These are phyloP conservation scores for Plemyria rubiginata DNA, from an alignment of 2,888 invertebrate species.

Conservation along the genomic window DNA sequence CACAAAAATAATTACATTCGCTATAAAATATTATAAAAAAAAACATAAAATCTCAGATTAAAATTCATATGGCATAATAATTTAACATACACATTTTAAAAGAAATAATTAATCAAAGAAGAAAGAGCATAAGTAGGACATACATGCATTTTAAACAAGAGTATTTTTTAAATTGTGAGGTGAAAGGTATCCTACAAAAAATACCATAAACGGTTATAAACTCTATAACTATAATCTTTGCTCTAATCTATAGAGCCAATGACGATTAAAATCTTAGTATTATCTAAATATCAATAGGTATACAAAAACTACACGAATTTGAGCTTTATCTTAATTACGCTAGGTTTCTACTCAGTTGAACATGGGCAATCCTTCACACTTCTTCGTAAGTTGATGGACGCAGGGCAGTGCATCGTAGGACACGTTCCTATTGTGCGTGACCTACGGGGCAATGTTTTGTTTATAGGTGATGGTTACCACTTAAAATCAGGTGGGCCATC, in stretches of 20 bases:
- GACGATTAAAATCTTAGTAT: background rate
- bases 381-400: no score
- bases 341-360: no score
- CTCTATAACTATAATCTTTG: no score
- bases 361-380: no score
- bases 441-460: no score
- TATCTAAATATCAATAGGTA: background rate
- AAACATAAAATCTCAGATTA: constrained; percentile 58
- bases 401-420: no score
- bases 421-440: no score
- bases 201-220: no score
- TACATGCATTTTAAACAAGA: background rate
- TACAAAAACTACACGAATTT: background rate
- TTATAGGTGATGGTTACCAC: no score
- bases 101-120: background rate
- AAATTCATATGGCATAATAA: constrained; percentile 74
- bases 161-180: background rate
- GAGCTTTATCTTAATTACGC: background rate
- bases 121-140: no score
- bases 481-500: no score
- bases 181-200: background rate
- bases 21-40: constrained; percentile 43
- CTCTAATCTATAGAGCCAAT: background rate
- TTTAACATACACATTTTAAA: constrained; percentile 42
- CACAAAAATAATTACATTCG: constrained; percentile 14